Evolutionary conservation across 2,888 invertebrate genomes (phyloP).

Genomic region (Quadroppia sp.): DNA sequence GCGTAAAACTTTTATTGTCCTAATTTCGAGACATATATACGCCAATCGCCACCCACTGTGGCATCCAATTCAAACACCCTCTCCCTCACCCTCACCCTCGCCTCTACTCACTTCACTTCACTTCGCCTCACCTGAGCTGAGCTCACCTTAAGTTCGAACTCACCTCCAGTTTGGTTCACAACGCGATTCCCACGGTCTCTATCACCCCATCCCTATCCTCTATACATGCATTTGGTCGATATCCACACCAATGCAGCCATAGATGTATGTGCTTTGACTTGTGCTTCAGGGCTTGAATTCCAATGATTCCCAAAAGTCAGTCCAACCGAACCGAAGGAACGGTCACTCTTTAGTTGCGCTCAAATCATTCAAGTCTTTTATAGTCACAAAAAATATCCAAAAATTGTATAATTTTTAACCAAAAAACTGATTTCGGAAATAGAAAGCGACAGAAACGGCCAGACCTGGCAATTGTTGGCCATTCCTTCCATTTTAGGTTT

Average conservation of each 20-base stretch:
- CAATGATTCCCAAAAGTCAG: constrained; percentile 30
- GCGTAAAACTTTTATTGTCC: constrained; percentile 38
- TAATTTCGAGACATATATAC: constrained; percentile 36
- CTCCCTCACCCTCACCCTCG: constrained; percentile 29
- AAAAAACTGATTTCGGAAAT: constrained; percentile 10
- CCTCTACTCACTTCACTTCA: constrained; percentile 29
- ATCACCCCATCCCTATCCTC: constrained; percentile 30
- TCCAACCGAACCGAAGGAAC: not conserved
- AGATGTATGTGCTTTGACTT: constrained; percentile 7
- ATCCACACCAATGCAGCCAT: not conserved
- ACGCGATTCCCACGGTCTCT: constrained; percentile 38
- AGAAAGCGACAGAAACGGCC: not conserved
- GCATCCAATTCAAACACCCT: constrained; percentile 37
- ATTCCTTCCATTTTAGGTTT: constrained; percentile 14
- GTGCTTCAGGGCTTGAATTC: constrained; percentile 35
- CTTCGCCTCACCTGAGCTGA: constrained; percentile 23
- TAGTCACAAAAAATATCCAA: constrained; percentile 8
- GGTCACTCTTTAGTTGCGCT: constrained; percentile 24
- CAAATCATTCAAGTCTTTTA: not conserved
- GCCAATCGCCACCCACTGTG: constrained; percentile 37
- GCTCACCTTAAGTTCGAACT: constrained; percentile 18
- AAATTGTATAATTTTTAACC: not conserved
- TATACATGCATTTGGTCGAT: constrained; percentile 21
- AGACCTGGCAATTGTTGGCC: not conserved
- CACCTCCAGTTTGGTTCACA: constrained; percentile 26